These are phyloP conservation scores for Autographa gamma DNA, from an alignment of 2,888 invertebrate species.

Conservation along the genomic window DNA sequence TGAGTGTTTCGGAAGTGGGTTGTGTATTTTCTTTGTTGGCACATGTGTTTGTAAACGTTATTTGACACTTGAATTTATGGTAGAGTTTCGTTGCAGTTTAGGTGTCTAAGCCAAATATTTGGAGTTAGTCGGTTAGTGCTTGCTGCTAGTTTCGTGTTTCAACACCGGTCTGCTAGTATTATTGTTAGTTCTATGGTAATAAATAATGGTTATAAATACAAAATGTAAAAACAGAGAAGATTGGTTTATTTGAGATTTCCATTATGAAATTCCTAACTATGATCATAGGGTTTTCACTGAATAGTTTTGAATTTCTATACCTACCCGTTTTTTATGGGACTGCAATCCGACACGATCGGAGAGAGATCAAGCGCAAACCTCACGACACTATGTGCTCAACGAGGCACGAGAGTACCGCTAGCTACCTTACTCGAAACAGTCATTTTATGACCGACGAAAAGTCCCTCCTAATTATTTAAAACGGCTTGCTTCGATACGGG, in stretches of 20 bases:
- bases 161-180: background rate
- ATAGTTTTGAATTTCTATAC: background rate
- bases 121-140: background rate
- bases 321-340: background rate
- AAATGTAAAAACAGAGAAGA: no score
- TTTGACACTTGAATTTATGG: conserved; percentile 44
- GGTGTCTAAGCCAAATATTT: conserved; percentile 10
- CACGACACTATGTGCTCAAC: background rate
- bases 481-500: no score
- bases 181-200: background rate
- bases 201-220: background rate
- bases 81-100: conserved; percentile 24
- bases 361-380: background rate
- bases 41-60: conserved; percentile 29
- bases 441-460: background rate
- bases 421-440: background rate
- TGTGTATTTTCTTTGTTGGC: conserved; percentile 43
- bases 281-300: background rate
- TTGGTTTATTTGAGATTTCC: background rate
- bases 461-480: background rate
- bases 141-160: background rate
- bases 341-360: background rate
- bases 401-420: background rate
- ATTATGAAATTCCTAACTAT: background rate
- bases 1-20: conserved; percentile 47